A percentile compares a stretch with the other conserved stretches of the same genome.
These are phyloP conservation scores for Limnephilus rhombicus DNA, from an alignment of 2,888 invertebrate species.

Conservation along the genomic window DNA sequence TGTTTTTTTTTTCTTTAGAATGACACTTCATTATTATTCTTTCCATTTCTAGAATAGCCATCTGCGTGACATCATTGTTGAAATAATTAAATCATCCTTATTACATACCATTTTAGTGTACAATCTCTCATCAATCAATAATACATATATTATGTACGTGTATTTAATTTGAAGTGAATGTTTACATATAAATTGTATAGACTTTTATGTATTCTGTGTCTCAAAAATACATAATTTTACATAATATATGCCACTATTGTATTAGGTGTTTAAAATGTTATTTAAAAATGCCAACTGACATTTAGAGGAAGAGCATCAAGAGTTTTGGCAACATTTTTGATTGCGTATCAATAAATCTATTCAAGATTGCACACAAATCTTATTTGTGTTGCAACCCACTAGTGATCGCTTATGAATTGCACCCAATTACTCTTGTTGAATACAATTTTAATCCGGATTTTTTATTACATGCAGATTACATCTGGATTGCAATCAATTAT, in stretches of 20 bases:
- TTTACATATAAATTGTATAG: background rate
- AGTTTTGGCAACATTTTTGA: too few species aligned
- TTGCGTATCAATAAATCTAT: too few species aligned
- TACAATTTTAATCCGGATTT: background rate
- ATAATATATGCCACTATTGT: background rate
- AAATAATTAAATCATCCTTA: background rate
- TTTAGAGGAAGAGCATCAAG: background rate
- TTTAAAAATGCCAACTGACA: background rate
- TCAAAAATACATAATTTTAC: background rate
- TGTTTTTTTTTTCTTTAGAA: background rate
- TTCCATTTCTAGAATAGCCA: background rate
- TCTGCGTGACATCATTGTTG: background rate
- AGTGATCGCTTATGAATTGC: background rate
- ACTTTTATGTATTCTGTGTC: constrained; percentile 1
- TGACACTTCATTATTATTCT: background rate
- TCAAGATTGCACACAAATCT: too few species aligned
- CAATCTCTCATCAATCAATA: background rate
- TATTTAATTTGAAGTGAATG: constrained; percentile 1
- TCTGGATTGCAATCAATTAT: background rate
- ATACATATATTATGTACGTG: background rate
- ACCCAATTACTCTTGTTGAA: background rate
- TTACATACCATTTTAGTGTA: background rate
- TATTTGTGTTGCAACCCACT: too few species aligned
- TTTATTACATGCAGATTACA: background rate
- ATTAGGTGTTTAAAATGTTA: background rate